These are phyloP conservation scores for Etia nguti DNA, from an alignment of 2,113 vertebrate genomes.

Conservation along the genomic window DNA sequence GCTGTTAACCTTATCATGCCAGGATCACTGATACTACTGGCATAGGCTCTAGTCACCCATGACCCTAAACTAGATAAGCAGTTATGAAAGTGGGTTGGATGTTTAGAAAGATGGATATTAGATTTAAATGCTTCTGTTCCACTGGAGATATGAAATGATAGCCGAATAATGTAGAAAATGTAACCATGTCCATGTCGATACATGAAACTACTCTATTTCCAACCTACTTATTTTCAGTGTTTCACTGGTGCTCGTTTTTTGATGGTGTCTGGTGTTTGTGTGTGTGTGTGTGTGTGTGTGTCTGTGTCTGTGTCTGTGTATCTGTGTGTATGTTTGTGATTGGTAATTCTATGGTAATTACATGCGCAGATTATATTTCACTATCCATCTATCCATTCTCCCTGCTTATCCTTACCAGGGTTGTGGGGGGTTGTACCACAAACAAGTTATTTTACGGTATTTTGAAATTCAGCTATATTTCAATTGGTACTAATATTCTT, in stretches of 20 bases:
- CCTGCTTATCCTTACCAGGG: not conserved
- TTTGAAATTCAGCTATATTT: not conserved
- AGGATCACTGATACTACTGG: not conserved
- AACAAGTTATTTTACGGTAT: not conserved
- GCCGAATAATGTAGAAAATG: not conserved
- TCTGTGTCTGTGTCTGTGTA: not conserved
- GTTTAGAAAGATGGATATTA: not conserved
- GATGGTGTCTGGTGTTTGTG: no score
- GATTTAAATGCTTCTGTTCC: not conserved
- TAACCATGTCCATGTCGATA: not conserved
- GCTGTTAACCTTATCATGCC: not conserved
- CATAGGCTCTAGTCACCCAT: not conserved
- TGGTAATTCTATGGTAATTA: not conserved
- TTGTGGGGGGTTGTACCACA: not conserved
- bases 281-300: not conserved
- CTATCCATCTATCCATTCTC: not conserved
- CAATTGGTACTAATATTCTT: not conserved
- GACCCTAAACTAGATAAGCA: not conserved
- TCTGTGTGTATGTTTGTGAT: not conserved
- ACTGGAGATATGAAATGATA: not conserved
- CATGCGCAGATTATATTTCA: rapidly evolving
- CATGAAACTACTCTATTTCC: not conserved
- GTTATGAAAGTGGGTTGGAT: not conserved
- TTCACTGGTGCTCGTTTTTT: not conserved
- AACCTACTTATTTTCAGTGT: not conserved